These are phyloP conservation scores for Pemphredon lugubris DNA, from an alignment of 2,888 invertebrate genomes.

Conservation along the genomic window DNA sequence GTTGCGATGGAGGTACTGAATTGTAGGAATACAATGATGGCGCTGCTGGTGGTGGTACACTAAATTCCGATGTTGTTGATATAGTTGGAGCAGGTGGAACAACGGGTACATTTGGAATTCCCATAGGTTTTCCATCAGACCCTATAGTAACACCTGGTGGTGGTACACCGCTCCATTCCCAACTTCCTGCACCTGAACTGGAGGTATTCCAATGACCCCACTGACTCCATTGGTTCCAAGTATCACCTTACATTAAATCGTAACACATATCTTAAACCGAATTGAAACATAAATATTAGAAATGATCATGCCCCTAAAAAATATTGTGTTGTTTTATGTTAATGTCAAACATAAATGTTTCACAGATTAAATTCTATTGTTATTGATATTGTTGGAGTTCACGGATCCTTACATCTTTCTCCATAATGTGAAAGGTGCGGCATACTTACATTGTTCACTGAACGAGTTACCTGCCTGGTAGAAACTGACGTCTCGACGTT, in stretches of 20 bases:
- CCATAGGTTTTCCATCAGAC: slow-evolving; percentile 76
- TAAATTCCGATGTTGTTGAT: slow-evolving; percentile 72
- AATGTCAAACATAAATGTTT: too few relatives aligned
- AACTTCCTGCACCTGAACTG: slow-evolving; percentile 72
- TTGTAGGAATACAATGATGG: slow-evolving; percentile 75
- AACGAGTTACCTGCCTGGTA: too few relatives aligned
- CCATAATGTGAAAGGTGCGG: too few relatives aligned
- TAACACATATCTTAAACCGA: too few relatives aligned
- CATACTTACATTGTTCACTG: too few relatives aligned
- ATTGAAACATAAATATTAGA: too few relatives aligned
- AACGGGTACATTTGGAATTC: slow-evolving; percentile 72
- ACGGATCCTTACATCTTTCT: too few relatives aligned
- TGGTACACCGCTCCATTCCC: slow-evolving; percentile 79
- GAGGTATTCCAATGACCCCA: slow-evolving; percentile 77
- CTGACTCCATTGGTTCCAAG: slow-evolving; percentile 77
- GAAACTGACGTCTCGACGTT: too few relatives aligned
- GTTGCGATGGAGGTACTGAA: slow-evolving; percentile 70
- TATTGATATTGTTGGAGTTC: too few relatives aligned
- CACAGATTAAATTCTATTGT: too few relatives aligned
- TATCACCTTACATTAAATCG: slow-evolving; percentile 62
- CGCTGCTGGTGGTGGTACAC: slow-evolving; percentile 71
- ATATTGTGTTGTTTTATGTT: too few relatives aligned
- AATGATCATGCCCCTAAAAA: too few relatives aligned
- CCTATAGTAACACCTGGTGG: slow-evolving; percentile 76
- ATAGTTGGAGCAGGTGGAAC: slow-evolving; percentile 77